Base-by-base conservation (phyloP, 2,113 vertebrate species). In the Cariama cristata region DNA sequence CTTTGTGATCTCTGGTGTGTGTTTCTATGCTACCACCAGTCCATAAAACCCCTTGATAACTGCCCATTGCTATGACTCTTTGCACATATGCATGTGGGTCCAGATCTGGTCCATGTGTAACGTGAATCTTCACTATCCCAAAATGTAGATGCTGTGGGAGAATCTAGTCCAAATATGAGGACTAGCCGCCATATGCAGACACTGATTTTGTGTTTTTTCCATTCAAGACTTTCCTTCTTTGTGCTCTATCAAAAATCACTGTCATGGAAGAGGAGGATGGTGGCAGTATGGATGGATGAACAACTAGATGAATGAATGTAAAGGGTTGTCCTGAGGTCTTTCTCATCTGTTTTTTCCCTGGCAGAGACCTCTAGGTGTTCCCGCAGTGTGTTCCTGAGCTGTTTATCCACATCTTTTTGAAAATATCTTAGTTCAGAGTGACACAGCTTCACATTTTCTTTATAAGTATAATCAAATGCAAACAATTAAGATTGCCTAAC, bases 401-500 rank as follows among this genome's bases (percentile, higher is more conserved):
- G 42, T 90, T 97, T 90, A 84, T 95, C 85, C 72, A 80, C 0
- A 2, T 91, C 30, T 66, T 83, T 88, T 77, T 47, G 66, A 88
- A 93, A 89, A 77, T 77, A 73, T 49, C 76, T 93, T 66, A n/a
- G 79, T 88, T 80, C 90, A 92, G 58, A 95, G 64, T 89, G 96
- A 95, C 66, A 20, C 66, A 93, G 87, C 84, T 93, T 62, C 85
- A 58, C 74, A 69, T 94, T 95, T 96, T 95, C 88, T 96, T 86
- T 93, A 84, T 96, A 79, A 19, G 59, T 91, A 75, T 95, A 97
- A 96, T 86, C 95, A 96, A 97, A 94, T 33, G 83, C 81, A 97
- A 98, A 97, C 94, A 97, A 95, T 86, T 90, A 67, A 62, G 76
- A 89, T 98, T 98, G 93, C 95, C 59, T 72, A 95, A 97, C 93